These are phyloP conservation scores for Capitella teleta DNA, from an alignment of 1,140 invertebrate genomes.

Conservation along the genomic window DNA sequence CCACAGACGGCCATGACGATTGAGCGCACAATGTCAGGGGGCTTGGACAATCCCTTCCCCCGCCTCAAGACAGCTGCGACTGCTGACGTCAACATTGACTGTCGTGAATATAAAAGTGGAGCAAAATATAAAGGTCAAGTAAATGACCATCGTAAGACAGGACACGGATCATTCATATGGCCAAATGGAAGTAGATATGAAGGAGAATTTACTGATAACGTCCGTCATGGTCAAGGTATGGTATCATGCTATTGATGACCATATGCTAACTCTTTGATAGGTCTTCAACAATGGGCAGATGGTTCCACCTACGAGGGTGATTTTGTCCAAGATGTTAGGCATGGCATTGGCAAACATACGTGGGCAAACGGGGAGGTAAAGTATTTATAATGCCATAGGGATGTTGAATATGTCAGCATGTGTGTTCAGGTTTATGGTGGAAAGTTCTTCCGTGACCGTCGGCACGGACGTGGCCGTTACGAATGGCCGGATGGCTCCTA, in stretches of 20 bases:
- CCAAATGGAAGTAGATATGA: constrained; percentile 39
- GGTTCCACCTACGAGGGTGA: constrained; percentile 32
- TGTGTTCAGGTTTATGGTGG: constrained; percentile 34
- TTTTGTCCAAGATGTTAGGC: constrained; percentile 31
- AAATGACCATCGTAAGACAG: constrained; percentile 26
- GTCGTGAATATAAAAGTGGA: constrained; percentile 36
- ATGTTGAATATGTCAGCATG: not conserved
- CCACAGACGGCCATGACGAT: too few species aligned
- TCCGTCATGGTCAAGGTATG: constrained; percentile 32
- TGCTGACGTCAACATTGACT: too few species aligned
- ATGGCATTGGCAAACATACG: constrained; percentile 29
- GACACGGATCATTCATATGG: constrained; percentile 34
- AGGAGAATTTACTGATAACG: constrained; percentile 31
- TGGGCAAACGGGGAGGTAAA: constrained; percentile 26
- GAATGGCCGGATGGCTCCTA: constrained; percentile 30
- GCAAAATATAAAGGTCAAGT: constrained; percentile 31
- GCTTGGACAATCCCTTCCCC: too few species aligned
- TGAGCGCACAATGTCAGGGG: too few species aligned
- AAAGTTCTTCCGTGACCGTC: constrained; percentile 33
- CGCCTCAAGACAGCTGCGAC: too few species aligned
- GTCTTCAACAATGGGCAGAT: constrained; percentile 36
- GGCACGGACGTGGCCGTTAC: constrained; percentile 36
- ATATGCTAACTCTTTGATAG: constrained; percentile 15
- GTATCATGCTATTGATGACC: not conserved
- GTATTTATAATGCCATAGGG: not conserved